These are phyloP conservation scores for Beris morrisii DNA, from an alignment of 2,888 invertebrate species.

Conservation along the genomic window DNA sequence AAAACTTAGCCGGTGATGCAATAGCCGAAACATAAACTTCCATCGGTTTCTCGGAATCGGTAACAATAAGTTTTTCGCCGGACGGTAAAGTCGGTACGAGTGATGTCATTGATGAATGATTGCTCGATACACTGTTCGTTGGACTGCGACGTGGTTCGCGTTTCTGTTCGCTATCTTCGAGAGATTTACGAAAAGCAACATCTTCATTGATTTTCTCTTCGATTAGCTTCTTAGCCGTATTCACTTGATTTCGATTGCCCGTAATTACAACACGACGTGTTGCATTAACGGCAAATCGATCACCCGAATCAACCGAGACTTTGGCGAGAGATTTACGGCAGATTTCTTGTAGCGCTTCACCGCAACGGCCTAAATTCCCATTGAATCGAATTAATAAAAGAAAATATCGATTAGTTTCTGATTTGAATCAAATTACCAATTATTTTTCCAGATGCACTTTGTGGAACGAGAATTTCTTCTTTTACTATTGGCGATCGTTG, in stretches of 20 bases:
- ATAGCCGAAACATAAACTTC: conserved; percentile 88
- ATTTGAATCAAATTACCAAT: conserved; percentile 59
- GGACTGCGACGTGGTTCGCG: conserved; percentile 60
- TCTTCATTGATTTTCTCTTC: conserved; percentile 67
- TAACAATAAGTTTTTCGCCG: conserved; percentile 48
- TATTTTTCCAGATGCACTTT: conserved; percentile 68
- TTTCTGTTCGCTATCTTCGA: conserved; percentile 54
- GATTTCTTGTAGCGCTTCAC: conserved; percentile 72
- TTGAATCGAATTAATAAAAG: background rate
- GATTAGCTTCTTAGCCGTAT: conserved; percentile 70
- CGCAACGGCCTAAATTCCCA: conserved; percentile 61
- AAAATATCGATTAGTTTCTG: background rate
- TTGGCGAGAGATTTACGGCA: conserved; percentile 73
- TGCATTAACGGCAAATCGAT: conserved; percentile 45
- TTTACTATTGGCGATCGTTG: conserved; percentile 70
- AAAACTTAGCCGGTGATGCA: conserved; percentile 77
- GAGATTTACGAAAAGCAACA: conserved; percentile 57
- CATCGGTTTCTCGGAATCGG: conserved; percentile 63
- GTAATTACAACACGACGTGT: conserved; percentile 56
- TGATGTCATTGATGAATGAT: conserved; percentile 54
- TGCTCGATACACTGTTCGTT: conserved; percentile 52
- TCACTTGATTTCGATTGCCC: conserved; percentile 77
- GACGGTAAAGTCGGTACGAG: conserved; percentile 49
- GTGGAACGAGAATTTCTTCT: conserved; percentile 69
- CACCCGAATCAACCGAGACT: conserved; percentile 62